These are phyloP conservation scores for Cynocephalus volans DNA, from an alignment of 2,113 vertebrate genomes.

Conservation along the genomic window DNA sequence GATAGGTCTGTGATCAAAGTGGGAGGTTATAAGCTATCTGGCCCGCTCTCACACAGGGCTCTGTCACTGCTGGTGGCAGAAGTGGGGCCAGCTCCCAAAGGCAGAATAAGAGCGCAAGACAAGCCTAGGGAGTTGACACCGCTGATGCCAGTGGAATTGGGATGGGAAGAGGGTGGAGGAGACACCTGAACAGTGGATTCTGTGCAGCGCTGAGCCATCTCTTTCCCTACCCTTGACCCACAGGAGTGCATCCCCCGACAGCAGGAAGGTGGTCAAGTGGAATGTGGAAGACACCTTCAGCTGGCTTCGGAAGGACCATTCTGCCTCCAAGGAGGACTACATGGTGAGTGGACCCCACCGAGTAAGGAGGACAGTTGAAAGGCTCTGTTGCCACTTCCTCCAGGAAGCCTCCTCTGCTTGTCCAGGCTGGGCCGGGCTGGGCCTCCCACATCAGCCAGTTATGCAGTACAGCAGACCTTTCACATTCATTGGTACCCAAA, in stretches of 20 bases:
- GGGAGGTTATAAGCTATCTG: neutral
- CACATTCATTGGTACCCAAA: neutral
- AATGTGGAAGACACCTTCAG: constrained; percentile 99
- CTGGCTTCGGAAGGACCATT: constrained; percentile 98
- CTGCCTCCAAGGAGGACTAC: constrained; percentile 98
- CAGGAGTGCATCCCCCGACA: constrained; percentile 98
- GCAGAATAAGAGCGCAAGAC: neutral
- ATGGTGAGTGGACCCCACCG: constrained; percentile 91
- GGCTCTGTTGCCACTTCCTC: neutral
- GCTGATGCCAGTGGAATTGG: neutral
- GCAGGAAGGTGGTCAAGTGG: constrained; percentile 99
- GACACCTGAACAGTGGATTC: neutral
- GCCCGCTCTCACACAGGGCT: neutral
- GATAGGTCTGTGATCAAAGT: neutral
- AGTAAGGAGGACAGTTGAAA: neutral
- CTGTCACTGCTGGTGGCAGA: neutral
- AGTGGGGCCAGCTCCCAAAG: neutral
- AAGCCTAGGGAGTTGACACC: neutral
- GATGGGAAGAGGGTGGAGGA: neutral
- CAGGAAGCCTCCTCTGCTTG: neutral
- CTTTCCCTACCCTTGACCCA: neutral
- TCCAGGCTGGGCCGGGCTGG: neutral
- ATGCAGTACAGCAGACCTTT: neutral
- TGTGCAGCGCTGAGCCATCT: neutral
- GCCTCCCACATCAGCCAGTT: neutral